These are phyloP conservation scores for Arvicola amphibius DNA, from an alignment of 2,797 vertebrate species.

Conservation along the genomic window DNA sequence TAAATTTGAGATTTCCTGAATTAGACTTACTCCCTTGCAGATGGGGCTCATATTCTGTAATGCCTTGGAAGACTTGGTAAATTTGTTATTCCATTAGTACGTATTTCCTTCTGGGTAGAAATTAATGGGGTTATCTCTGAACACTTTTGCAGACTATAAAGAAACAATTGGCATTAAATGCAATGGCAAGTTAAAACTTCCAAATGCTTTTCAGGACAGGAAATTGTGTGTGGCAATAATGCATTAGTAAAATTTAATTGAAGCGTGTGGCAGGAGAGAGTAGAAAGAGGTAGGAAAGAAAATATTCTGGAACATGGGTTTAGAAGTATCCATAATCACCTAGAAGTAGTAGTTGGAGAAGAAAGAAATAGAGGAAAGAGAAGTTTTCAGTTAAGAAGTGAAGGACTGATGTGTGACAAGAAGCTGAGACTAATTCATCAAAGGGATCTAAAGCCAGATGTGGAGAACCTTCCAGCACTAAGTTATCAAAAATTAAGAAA, in stretches of 20 bases:
- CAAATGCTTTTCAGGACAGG: not conserved
- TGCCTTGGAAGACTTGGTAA: not conserved
- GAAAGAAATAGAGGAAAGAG: not conserved
- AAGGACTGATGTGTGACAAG: conserved; percentile 19
- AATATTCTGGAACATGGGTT: not conserved
- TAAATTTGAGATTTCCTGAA: conserved; percentile 3
- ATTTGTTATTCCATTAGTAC: not conserved
- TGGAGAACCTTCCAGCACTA: not conserved
- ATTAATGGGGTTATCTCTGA: not conserved
- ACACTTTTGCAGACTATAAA: not conserved
- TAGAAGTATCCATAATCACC: not conserved
- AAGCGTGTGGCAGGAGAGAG: not conserved
- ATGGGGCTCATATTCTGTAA: not conserved
- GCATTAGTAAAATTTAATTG: conserved; percentile 33
- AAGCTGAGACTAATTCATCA: not conserved
- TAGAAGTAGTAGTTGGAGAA: not conserved
- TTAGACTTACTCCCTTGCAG: not conserved
- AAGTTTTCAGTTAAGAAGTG: not conserved
- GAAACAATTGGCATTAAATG: not conserved
- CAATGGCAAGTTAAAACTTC: not conserved
- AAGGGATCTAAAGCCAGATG: not conserved
- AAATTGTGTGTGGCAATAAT: not conserved
- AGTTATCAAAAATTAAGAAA: not conserved
- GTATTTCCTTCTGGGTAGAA: conserved; percentile 9
- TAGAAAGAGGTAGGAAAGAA: not conserved